Conservation (phyloP, 2,888 invertebrate genomes). For the Amphipyra berbera region DNA sequence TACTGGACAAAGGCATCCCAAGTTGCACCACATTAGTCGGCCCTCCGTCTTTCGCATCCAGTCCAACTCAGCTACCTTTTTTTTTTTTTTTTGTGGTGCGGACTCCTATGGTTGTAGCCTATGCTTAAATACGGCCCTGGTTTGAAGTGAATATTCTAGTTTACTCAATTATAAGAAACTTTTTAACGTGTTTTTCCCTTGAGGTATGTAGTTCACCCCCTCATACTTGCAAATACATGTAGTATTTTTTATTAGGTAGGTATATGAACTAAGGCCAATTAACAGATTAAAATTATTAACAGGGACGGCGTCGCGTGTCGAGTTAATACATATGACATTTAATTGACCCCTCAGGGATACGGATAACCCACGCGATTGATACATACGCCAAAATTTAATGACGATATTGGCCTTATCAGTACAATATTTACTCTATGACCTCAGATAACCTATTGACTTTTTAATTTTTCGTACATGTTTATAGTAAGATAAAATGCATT, state of each 20-base stretch:
- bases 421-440: conserved; percentile 26
- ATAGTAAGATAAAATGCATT: conserved; percentile 38
- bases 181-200: too few relatives aligned
- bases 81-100: too few relatives aligned
- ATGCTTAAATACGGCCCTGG: too few relatives aligned
- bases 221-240: background rate
- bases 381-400: conserved; percentile 26
- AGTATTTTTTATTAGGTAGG: background rate
- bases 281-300: conserved; percentile 5
- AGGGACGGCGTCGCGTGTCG: conserved; percentile 17
- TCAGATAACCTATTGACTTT: conserved; percentile 41
- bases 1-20: too few relatives aligned
- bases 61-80: too few relatives aligned
- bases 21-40: too few relatives aligned
- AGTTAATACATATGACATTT: conserved; percentile 37
- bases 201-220: too few relatives aligned
- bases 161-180: too few relatives aligned
- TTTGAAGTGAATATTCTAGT: too few relatives aligned
- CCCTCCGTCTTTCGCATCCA: too few relatives aligned
- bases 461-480: conserved; percentile 45
- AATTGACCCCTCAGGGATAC: conserved; percentile 41
- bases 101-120: too few relatives aligned
- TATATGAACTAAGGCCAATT: conserved; percentile 11
- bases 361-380: conserved; percentile 30
- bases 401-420: conserved; percentile 29